Base-by-base conservation (phyloP, 2,888 invertebrate species). In the Rhingia rostrata region DNA sequence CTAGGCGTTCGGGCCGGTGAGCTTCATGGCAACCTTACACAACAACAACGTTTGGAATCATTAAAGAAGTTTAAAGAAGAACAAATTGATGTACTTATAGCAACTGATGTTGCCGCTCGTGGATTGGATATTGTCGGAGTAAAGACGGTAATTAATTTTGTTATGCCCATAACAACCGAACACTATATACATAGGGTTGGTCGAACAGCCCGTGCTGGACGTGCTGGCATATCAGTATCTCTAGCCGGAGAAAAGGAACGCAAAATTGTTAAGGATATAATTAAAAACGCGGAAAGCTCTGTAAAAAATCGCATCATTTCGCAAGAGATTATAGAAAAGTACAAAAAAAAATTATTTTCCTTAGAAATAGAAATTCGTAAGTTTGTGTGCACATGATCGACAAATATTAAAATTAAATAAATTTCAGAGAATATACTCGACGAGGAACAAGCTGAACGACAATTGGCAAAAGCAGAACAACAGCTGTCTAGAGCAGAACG, bases 151-250 rank as follows among this genome's bases (percentile, higher is more conserved):
- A 95, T 99, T 53, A 99, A 99, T 92, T 99, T 98, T 92, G 96
- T 97, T 0, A 95, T 99, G 95, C 99, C 99, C 0, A 95, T 96
- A 51, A 97, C 97, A 0, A 91, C 98, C 22, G 97, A 99, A 89
- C 98, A 99, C 91, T 99, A 99, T 89, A 98, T 99, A 88, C 99
- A 99, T 92, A 94, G 96, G 90, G 94, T 99, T 6, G 99, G 99
- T 43, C 93, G 99, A 88, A 99, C 99, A 1, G 99, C 99, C 0
- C 94, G 99, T 89, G 99, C 99, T 6, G 99, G 99, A 0, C 94
- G 96, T 66, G 96, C 95, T 10, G 99, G 99, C 32, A 95, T 97
- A 77, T 97, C 99, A 0, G 97, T 99, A 5, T 98, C 98, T 0
- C 92, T 99, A 63, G 98, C 98, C 60, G 98, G 98, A 0, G 99